Conservation (phyloP, 2,797 vertebrate species). For the Sebastes taczanowskii region DNA sequence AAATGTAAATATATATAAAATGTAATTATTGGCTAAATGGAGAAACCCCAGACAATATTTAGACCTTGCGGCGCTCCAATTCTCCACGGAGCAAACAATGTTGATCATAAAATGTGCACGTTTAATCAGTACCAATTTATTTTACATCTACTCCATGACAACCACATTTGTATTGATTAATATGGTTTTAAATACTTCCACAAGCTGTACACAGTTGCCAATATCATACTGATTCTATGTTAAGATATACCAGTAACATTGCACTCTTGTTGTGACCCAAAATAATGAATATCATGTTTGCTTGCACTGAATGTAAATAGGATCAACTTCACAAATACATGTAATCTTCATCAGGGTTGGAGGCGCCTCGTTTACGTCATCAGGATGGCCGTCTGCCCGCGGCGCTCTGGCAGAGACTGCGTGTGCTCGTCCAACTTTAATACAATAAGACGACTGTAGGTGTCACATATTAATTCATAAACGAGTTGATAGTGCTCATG, state of each 20-base stretch:
- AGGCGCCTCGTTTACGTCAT: background rate
- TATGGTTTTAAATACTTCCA: background rate
- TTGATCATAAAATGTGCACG: background rate
- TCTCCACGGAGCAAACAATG: background rate
- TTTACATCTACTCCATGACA: background rate
- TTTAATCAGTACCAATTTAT: background rate
- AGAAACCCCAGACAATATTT: background rate
- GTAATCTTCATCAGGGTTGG: background rate
- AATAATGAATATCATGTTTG: background rate
- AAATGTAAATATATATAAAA: background rate
- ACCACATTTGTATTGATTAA: background rate
- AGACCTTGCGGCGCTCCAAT: background rate
- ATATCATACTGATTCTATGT: background rate
- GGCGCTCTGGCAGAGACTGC: background rate
- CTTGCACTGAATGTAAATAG: background rate
- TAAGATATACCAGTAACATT: background rate
- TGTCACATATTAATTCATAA: background rate
- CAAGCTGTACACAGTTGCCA: background rate
- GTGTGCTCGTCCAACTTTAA: background rate
- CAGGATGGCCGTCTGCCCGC: background rate
- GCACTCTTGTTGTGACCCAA: background rate
- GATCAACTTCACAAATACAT: background rate
- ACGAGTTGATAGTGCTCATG: background rate
- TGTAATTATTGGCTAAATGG: background rate
- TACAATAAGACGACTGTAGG: background rate